These are phyloP conservation scores for Elysia chlorotica DNA, from an alignment of 1,140 invertebrate species.

Conservation along the genomic window DNA sequence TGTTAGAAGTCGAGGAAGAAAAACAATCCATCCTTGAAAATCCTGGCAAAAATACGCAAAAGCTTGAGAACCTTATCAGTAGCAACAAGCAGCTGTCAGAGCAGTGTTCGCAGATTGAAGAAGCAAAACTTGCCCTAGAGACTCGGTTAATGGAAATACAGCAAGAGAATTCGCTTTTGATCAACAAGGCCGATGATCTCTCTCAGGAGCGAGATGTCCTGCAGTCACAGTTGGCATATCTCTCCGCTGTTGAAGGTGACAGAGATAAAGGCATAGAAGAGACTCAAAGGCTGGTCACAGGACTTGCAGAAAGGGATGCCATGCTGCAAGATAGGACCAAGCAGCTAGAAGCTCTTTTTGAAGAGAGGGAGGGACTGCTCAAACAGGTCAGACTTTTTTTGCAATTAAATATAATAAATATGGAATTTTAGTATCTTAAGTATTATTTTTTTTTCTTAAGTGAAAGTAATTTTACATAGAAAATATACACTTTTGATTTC, in stretches of 20 bases:
- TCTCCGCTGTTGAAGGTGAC: neutral
- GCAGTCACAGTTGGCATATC: neutral
- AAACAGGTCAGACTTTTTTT: neutral
- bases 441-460: too few species aligned
- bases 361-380: neutral
- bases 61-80: too few species aligned
- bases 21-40: neutral
- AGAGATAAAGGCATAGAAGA: neutral
- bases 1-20: neutral
- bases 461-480: too few species aligned
- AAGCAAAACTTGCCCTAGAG: conserved; percentile 3
- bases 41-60: too few species aligned
- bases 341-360: neutral
- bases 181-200: neutral
- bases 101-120: neutral
- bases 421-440: too few species aligned
- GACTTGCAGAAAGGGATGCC: conserved; percentile 9
- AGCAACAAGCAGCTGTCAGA: neutral
- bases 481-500: too few species aligned
- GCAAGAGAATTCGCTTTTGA: neutral
- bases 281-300: conserved; percentile 9
- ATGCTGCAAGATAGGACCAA: conserved; percentile 1
- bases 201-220: neutral
- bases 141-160: neutral
- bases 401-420: neutral